These are phyloP conservation scores for Anthonomus grandis DNA, from an alignment of 1,140 invertebrate genomes.

Conservation along the genomic window DNA sequence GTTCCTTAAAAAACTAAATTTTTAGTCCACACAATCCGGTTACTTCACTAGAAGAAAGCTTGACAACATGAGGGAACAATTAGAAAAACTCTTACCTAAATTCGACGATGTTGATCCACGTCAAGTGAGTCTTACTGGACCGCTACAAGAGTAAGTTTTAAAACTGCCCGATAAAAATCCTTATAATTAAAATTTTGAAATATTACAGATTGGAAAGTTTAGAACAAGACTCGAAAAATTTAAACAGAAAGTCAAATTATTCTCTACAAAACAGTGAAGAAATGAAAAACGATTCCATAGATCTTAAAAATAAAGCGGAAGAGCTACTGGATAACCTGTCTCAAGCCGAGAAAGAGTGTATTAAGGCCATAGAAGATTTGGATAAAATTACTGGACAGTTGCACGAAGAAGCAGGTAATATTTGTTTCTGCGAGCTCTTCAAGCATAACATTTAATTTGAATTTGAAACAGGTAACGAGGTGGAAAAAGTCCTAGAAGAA, in stretches of 20 bases:
- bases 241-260: conserved; percentile 54
- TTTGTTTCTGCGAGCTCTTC: neutral
- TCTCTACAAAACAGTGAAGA: conserved; percentile 51
- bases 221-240: conserved; percentile 55
- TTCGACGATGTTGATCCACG: conserved; percentile 65
- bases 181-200: neutral
- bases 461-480: conserved; percentile 57
- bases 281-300: conserved; percentile 54
- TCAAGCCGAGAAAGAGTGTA: conserved; percentile 53
- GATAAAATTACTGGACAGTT: conserved; percentile 62
- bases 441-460: neutral
- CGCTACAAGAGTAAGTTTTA: conserved; percentile 46
- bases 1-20: too few species aligned
- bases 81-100: conserved; percentile 60
- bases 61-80: conserved; percentile 68
- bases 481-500: conserved; percentile 72
- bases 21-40: conserved; percentile 64
- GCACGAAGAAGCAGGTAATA: conserved; percentile 58
- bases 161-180: neutral
- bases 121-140: conserved; percentile 53
- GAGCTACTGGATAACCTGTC: conserved; percentile 53
- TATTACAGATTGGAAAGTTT: conserved; percentile 51
- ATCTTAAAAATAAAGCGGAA: conserved; percentile 56
- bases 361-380: conserved; percentile 63
- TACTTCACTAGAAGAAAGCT: conserved; percentile 76